These are phyloP conservation scores for Hydrotaea diabolus DNA, from an alignment of 2,888 invertebrate genomes.

Conservation along the genomic window DNA sequence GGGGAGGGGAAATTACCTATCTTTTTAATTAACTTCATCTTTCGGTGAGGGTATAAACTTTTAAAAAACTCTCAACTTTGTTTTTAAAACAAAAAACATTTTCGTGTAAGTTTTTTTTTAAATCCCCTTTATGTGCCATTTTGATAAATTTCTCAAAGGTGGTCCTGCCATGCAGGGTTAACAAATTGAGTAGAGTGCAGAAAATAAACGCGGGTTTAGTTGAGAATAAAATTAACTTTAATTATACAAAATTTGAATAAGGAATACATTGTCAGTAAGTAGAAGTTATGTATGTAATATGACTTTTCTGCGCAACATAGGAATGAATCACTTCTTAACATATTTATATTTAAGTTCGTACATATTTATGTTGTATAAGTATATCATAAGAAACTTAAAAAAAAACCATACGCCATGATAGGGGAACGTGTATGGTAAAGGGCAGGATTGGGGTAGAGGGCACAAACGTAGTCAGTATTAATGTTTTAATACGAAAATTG, in stretches of 20 bases:
- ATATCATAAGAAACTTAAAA: slow-evolving; percentile 16
- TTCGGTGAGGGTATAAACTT: no score
- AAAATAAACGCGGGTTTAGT: not conserved
- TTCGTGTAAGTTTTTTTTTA: no score
- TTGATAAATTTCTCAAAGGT: no score
- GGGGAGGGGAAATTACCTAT: no score
- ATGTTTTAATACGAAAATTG: not conserved
- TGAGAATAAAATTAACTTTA: slow-evolving; percentile 35
- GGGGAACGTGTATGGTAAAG: no score
- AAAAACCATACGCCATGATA: not conserved
- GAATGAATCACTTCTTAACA: slow-evolving; percentile 5
- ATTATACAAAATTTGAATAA: slow-evolving; percentile 46
- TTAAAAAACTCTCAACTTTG: no score
- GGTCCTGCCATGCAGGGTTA: not conserved
- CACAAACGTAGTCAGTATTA: slow-evolving; percentile 26
- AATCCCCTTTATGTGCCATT: no score
- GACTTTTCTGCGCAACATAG: slow-evolving; percentile 42
- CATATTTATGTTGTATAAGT: not conserved
- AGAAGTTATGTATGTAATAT: slow-evolving; percentile 28
- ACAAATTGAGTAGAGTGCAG: not conserved
- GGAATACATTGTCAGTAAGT: slow-evolving; percentile 42
- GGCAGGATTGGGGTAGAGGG: slow-evolving; percentile 20
- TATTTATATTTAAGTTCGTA: not conserved
- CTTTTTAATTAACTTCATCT: no score
- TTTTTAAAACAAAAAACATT: no score